A percentile compares a stretch with the other conserved stretches of the same genome.
Evolutionary conservation across 2,113 vertebrate species (phyloP).

Genomic region (Arizona elegans): DNA sequence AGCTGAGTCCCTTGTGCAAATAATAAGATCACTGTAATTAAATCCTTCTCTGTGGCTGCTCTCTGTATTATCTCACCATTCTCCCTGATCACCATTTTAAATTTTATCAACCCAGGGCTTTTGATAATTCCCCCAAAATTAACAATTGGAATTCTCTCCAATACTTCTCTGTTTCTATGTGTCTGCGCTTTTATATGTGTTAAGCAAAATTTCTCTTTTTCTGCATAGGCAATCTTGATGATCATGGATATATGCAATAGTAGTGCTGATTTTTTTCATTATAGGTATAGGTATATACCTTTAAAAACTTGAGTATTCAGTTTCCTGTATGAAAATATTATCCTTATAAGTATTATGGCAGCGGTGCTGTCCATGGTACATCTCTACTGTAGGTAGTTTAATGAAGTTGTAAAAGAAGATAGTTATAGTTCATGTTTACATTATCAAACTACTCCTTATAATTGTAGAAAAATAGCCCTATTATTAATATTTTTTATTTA

Average conservation of each 20-base stretch:
- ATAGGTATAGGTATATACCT: neutral
- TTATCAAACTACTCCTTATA: neutral
- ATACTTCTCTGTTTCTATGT: neutral
- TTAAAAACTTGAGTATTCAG: neutral
- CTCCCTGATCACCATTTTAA: neutral
- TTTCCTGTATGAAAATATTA: neutral
- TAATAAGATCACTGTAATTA: neutral
- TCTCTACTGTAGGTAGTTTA: no score
- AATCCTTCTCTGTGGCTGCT: neutral
- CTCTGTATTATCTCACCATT: neutral
- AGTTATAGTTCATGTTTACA: neutral
- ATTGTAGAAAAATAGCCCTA: neutral
- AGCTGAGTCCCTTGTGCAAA: neutral
- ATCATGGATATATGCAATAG: neutral
- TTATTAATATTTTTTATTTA: neutral
- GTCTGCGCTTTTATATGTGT: neutral
- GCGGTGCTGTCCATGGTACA: slow-evolving; percentile 28
- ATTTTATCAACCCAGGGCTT: neutral
- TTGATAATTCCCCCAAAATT: neutral
- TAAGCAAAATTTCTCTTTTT: neutral
- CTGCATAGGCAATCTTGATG: neutral
- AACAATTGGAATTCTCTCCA: neutral
- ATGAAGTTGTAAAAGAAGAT: neutral
- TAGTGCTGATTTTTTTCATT: neutral
- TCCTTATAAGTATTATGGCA: neutral